A percentile compares a stretch with the other conserved stretches of the same genome.
phyloP scores from a whole-genome alignment of 2,888 invertebrate species.

The Pollenia griseotomentosa region DNA sequence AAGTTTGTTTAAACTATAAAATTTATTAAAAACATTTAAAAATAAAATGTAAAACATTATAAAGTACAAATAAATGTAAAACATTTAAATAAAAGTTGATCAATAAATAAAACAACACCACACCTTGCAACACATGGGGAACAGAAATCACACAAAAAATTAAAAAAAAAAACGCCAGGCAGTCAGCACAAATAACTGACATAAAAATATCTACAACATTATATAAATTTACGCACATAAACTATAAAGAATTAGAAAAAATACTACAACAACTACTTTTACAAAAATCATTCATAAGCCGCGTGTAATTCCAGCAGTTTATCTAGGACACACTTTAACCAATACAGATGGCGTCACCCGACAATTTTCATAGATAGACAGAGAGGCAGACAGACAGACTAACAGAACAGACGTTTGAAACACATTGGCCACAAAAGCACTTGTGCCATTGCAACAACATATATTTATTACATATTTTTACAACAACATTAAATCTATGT shows the following conservation, averaged over 20 bases:
- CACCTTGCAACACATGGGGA: slow-evolving; percentile 69
- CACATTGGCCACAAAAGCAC: slow-evolving; percentile 48
- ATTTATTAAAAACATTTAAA: slow-evolving; percentile 66
- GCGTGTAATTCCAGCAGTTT: slow-evolving; percentile 73
- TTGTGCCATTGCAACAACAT: slow-evolving; percentile 62
- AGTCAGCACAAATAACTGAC: slow-evolving; percentile 19
- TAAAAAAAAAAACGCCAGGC: neutral
- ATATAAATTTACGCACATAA: slow-evolving; percentile 64
- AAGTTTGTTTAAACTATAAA: neutral
- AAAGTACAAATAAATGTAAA: slow-evolving; percentile 68
- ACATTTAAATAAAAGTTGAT: slow-evolving; percentile 72
- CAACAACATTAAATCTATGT: neutral
- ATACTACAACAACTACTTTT: neutral
- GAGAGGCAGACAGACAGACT: neutral
- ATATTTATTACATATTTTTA: neutral
- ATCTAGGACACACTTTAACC: slow-evolving; percentile 67
- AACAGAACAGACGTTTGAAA: neutral
- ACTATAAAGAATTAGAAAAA: slow-evolving; percentile 25
- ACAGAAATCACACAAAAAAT: slow-evolving; percentile 24
- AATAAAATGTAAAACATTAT: slow-evolving; percentile 66
- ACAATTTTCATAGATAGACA: slow-evolving; percentile 17
- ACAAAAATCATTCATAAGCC: slow-evolving; percentile 62
- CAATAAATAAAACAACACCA: slow-evolving; percentile 71
- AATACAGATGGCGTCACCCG: slow-evolving; percentile 67
- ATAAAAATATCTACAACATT: slow-evolving; percentile 5